These are phyloP conservation scores for Plectropomus leopardus DNA, from an alignment of 2,113 vertebrate genomes.

Conservation along the genomic window DNA sequence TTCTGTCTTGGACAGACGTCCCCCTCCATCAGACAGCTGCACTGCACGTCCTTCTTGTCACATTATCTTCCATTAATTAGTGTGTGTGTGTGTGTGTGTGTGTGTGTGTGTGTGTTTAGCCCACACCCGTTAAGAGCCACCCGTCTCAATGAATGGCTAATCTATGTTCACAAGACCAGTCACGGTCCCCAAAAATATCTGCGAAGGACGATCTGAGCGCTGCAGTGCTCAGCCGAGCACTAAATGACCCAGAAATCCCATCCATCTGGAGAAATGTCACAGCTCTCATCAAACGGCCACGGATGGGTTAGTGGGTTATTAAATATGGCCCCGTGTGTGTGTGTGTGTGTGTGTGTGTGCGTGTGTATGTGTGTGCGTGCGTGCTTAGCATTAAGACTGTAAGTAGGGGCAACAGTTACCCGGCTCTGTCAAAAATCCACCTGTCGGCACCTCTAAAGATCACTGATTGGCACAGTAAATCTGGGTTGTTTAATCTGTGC, in stretches of 20 bases:
- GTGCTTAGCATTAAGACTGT: not conserved
- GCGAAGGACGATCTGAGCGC: slow-evolving; percentile 8
- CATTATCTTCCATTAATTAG: slow-evolving; percentile 10
- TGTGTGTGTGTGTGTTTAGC: slow-evolving; percentile 31
- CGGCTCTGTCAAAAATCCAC: no score
- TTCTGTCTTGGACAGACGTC: not conserved
- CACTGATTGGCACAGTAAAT: no score
- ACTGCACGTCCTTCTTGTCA: not conserved
- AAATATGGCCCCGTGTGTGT: slow-evolving; percentile 29
- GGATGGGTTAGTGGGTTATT: slow-evolving; percentile 53
- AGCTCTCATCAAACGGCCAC: slow-evolving; percentile 49
- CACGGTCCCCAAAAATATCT: slow-evolving; percentile 56
- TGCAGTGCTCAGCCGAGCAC: slow-evolving; percentile 30
- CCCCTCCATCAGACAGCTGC: not conserved
- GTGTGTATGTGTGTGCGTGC: not conserved
- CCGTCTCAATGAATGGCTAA: slow-evolving; percentile 55
- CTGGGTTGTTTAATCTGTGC: no score
- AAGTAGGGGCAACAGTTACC: not conserved
- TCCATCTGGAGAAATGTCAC: slow-evolving; percentile 62
- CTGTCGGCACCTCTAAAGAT: no score
- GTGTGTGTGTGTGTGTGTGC: slow-evolving; percentile 21
- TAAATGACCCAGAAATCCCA: slow-evolving; percentile 69
- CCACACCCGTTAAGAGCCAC: slow-evolving; percentile 21
- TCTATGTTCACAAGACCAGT: slow-evolving; percentile 60
- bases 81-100: slow-evolving; percentile 24